Base-by-base conservation (phyloP, 2,888 invertebrate genomes). In the Pseudolycoriella hygida region DNA sequence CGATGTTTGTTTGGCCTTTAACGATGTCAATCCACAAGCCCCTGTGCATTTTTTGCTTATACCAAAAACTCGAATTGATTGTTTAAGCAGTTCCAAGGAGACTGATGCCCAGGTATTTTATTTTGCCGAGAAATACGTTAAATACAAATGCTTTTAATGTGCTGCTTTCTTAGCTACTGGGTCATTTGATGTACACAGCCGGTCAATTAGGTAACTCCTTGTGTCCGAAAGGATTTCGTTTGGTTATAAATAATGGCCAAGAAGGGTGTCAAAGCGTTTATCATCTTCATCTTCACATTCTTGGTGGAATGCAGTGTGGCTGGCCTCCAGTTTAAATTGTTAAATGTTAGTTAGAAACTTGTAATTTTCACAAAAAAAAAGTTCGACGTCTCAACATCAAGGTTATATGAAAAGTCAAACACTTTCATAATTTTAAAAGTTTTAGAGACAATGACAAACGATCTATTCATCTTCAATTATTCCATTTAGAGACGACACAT, bases 11-110 rank as follows among this genome's bases (percentile, higher is more conserved):
- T 60, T 89, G 42, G 88, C 85, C 1, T 86, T 89, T 61, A 77
- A 81, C 54, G 88, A 89, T 61, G 65, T 84, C 3, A 66, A 71
- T 34, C 84, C 87, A 1, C 85, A 86, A 59, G 88, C 87, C 1
- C 88, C 88, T 0, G 73, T 76, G 0, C 89, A 89, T 62, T 86
- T 88, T 57, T 67, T 89, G 5, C 82, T 89, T 4, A 82, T 89
- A 50, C 88, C 88, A 1, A 84, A 83, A 59, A 72, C 74, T 52
- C 67, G 74, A 42, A 81, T 89, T 50, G 62, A 76, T 1, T 71
- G 72, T 56, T 58, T 88, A 34, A 70, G 72, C 50, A 72, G 75
- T 50, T 74, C 76, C 20, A 67, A 68, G 1, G 71, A 72, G 32
- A 60, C 57, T 0, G 73, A 71, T 53, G 67, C 72, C 2, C 8